These are phyloP conservation scores for Abramis brama DNA, from an alignment of 2,113 vertebrate species.

Conservation along the genomic window DNA sequence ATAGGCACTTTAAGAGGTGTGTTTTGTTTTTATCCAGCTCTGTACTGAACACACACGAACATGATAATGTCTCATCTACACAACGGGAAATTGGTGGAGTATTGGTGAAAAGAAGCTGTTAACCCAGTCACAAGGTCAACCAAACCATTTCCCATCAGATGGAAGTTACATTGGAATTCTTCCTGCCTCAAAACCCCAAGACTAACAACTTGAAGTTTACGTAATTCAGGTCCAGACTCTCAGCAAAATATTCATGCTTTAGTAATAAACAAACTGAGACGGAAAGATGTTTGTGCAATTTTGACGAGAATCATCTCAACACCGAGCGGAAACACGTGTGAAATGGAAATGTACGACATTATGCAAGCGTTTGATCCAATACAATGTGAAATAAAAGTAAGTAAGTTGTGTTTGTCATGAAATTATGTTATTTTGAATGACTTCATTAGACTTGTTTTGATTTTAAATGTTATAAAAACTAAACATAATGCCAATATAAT, in stretches of 20 bases:
- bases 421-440: not conserved
- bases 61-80: not conserved
- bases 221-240: not conserved
- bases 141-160: not conserved
- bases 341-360: too few species aligned
- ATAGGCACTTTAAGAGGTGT: too few species aligned
- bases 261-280: constrained; percentile 1
- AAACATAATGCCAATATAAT: not conserved
- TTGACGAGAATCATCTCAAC: not conserved
- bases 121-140: not conserved
- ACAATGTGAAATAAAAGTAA: not conserved
- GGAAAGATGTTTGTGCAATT: not conserved
- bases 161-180: not conserved
- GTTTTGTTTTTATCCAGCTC: too few species aligned
- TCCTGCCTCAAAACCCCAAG: not conserved
- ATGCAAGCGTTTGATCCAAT: not conserved
- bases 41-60: too few species aligned
- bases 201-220: not conserved
- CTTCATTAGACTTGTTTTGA: constrained; percentile 21
- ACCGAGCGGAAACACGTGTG: not conserved
- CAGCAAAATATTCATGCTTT: not conserved
- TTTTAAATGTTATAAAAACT: not conserved
- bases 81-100: not conserved
- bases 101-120: not conserved
- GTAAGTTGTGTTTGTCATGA: not conserved